Evolutionary conservation across 2,113 vertebrate genomes (phyloP), one percentile per base, ranked within the genome.

Genomic region (Suncus etruscus): DNA sequence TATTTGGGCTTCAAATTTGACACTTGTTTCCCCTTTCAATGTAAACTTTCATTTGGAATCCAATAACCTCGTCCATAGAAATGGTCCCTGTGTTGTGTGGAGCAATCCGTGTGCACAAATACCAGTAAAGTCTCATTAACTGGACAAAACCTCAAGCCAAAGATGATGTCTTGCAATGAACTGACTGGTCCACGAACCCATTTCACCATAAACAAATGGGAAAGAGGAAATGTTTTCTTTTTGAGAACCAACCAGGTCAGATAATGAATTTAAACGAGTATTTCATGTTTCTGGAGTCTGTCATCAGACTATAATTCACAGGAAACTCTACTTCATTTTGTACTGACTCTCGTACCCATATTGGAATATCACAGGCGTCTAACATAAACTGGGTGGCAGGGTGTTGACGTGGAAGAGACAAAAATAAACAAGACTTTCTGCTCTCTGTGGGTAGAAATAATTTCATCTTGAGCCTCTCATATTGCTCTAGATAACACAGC

Each of bases 31-130:
- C 91, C 86, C 86, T 97, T 96, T 78, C 95, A 97, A 93, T 94
- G 97, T 96, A 98, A 97, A 98, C 96, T 97, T 83, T 91, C 84
- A 86, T 91, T 96, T 84, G 89, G 96, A 97, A 97, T 87, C 95
- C 97, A 97, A 96, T 97, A 97, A 96, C 89, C 50, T 93, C 76
- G 91, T 97, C 94, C 97, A 95, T 94, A 94, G 97, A 97, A 91
- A 95, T 95, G 75, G 8, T 85, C 96, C 95, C 94, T 27, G 47
- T 86, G 91, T 94, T 97, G 94, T 65, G 91, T 68, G 63, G 50
- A 95, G 77, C n/a, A 32, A 65, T 47, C 20, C 48, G 18, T 24
- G 65, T 63, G 78, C 80, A 65, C 66, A 73, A 95, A 82, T 51
- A 83, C 77, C 79, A 87, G 65, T 32, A 86, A 92, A 80, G 54